Conservation (phyloP, 2,113 vertebrate genomes). For the Stigmatopora nigra region DNA sequence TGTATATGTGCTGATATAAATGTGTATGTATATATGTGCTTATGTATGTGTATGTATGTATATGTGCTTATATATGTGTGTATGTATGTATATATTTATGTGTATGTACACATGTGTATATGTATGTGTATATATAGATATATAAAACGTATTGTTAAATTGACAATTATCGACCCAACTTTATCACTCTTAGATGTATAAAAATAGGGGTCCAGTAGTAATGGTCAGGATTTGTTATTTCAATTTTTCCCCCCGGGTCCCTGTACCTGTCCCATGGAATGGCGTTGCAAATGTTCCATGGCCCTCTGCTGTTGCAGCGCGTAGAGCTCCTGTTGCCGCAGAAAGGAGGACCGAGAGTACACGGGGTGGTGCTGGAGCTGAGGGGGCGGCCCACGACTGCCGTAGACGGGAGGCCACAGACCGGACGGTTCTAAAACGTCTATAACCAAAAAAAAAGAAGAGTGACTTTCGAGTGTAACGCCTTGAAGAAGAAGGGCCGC, state of each 20-base stretch:
- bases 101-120: no score
- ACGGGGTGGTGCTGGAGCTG: slow-evolving; percentile 89
- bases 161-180: no score
- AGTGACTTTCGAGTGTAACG: neutral
- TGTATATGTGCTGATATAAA: no score
- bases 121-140: no score
- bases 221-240: neutral
- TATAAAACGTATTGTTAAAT: no score
- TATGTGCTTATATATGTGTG: no score
- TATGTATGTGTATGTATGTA: no score
- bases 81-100: no score
- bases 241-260: neutral
- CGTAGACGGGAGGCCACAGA: slow-evolving; percentile 87
- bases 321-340: slow-evolving; percentile 88
- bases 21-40: no score
- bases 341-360: slow-evolving; percentile 84
- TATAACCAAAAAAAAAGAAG: slow-evolving; percentile 28
- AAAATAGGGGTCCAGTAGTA: neutral
- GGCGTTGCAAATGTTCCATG: slow-evolving; percentile 69
- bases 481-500: neutral
- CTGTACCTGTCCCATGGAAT: slow-evolving; percentile 63
- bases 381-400: slow-evolving; percentile 76
- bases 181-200: no score
- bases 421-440: slow-evolving; percentile 92
- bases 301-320: slow-evolving; percentile 80